Evolutionary conservation across 2,888 invertebrate species (phyloP).

Genomic region (Branchinecta sandiegonensis): DNA sequence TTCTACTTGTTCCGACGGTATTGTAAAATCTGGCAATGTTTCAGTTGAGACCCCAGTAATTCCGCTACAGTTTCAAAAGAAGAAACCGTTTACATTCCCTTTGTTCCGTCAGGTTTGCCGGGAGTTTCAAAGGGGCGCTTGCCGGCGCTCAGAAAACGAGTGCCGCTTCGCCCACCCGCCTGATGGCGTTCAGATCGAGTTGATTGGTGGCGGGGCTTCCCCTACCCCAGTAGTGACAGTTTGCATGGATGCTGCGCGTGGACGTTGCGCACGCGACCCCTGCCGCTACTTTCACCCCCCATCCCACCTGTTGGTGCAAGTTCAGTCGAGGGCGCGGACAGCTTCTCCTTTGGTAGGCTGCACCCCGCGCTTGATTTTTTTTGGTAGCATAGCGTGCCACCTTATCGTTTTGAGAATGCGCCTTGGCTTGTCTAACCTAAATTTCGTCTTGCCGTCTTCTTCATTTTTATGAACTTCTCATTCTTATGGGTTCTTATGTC

Average conservation of each 20-base stretch:
- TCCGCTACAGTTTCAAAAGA: too few species aligned
- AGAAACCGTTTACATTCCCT: background rate
- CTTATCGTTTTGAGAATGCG: too few species aligned
- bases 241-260: slow-evolving; percentile 99
- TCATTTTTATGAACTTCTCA: too few species aligned
- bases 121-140: slow-evolving; percentile 96
- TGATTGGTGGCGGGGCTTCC: slow-evolving; percentile 59
- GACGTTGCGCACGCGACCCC: slow-evolving; percentile 96
- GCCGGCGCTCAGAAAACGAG: slow-evolving; percentile 92
- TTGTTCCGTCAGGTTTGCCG: slow-evolving; percentile 48
- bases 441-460: too few species aligned
- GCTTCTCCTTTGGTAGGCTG: too few species aligned
- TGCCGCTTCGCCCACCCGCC: slow-evolving; percentile 98
- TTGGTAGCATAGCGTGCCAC: too few species aligned
- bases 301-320: slow-evolving; percentile 98
- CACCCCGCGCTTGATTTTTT: too few species aligned
- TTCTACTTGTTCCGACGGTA: too few species aligned
- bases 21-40: too few species aligned
- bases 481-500: too few species aligned
- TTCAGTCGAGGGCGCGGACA: slow-evolving; percentile 49
- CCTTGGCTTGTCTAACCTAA: too few species aligned
- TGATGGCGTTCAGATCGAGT: slow-evolving; percentile 85
- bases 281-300: slow-evolving; percentile 99
- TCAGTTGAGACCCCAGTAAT: too few species aligned
- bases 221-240: slow-evolving; percentile 63